Conservation (phyloP, 1,140 invertebrate species). For the Megalopta genalis region DNA sequence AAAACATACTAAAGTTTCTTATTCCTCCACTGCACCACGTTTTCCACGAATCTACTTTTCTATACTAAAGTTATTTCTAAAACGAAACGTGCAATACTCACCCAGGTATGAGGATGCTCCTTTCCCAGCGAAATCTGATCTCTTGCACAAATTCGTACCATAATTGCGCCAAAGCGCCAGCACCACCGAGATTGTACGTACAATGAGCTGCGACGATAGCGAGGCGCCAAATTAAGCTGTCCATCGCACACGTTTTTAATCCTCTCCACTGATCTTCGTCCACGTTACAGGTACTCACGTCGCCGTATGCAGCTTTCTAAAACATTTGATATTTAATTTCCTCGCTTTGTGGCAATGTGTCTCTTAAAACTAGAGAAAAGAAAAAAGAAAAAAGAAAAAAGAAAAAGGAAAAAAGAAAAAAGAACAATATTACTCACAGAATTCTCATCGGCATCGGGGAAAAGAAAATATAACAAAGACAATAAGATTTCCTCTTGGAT, state of each 20-base stretch:
- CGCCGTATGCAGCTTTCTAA: conserved; percentile 75
- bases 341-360: not conserved
- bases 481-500: conserved; percentile 88
- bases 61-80: not conserved
- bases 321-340: conserved; percentile 29
- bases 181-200: conserved; percentile 89
- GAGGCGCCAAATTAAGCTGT: conserved; percentile 91
- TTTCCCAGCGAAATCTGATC: conserved; percentile 94
- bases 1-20: not conserved
- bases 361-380: too few species aligned
- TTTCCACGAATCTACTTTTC: not conserved
- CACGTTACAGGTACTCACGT: conserved; percentile 60
- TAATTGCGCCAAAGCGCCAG: conserved; percentile 90
- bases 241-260: conserved; percentile 88
- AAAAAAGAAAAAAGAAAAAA: too few species aligned
- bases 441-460: conserved; percentile 91
- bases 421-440: conserved; percentile 69
- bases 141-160: conserved; percentile 96
- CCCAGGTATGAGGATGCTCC: conserved; percentile 89
- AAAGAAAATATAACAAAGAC: conserved; percentile 91
- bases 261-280: conserved; percentile 77
- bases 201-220: conserved; percentile 90
- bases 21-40: not conserved
- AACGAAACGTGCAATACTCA: conserved; percentile 81
- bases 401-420: too few species aligned